Base-by-base conservation (phyloP, 2,797 vertebrate genomes). In the Columba guinea region DNA sequence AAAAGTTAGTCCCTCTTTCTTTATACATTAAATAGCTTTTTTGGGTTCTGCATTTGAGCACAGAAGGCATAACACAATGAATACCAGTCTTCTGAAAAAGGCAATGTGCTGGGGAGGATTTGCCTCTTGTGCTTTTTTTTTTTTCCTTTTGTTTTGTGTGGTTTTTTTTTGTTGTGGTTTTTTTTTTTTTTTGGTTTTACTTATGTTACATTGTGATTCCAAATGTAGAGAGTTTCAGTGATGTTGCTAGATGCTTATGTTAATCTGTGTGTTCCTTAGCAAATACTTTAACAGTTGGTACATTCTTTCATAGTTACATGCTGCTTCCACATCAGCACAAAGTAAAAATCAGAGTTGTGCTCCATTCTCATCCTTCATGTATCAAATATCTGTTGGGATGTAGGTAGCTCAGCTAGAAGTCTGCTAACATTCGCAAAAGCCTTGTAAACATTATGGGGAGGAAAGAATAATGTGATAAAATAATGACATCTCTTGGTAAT, bases 51-150 rank as follows among this genome's bases (percentile, higher is more conserved):
- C 49, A 26, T 77, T 74, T 76, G 53, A 68, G 56, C 62, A 48
- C 90, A 93, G 84, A 90, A 71, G 69, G 71, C 49, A 51, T 58
- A 78, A n/a, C 21, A 30, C 89, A 87, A 93, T 65, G 65, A 92
- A 22, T 41, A 30, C 18, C 30, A 58, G 75, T 35, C 69, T 81
- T 85, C 41, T 58, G 56, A 86, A 87, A 60, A 49, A 70, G 32
- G 19, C 35, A 77, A 27, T 11, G 9, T 87, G 60, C 69, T 87
- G 34, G 39, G 53, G 27, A 89, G 70, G 27, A 35, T 74, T 89
- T 91, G 48, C 49, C 56, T 95, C 77, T 91, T 74, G 60, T 80
- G 52, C 2, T 80, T 37, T 53, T 23, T 26, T 37, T 18, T 30
- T 46, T 63, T 51, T n/a, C n/a, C n/a, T n/a, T n/a, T n/a, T n/a